Percentiles rank a stretch among this genome's conserved stretches.
phyloP scores from a whole-genome alignment of 2,797 vertebrate genomes.

The Clarias fuscus region DNA sequence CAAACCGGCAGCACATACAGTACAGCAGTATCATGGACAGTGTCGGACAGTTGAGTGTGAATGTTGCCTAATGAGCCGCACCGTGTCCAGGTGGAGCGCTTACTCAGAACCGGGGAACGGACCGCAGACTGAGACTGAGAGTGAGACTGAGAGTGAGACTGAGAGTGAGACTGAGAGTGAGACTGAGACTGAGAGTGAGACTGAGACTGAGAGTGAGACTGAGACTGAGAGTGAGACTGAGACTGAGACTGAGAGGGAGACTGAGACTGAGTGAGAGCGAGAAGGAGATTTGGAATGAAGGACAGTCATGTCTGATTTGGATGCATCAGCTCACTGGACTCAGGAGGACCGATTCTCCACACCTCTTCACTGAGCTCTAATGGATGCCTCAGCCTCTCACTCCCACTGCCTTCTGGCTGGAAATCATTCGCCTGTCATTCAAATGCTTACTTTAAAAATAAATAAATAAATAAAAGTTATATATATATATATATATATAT shows the following conservation, averaged over 20 bases:
- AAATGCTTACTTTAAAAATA: not conserved
- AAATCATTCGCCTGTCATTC: not conserved
- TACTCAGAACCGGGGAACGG: not conserved
- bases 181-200: not conserved
- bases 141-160: not conserved
- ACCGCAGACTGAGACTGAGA: too few species aligned
- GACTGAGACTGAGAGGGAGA: not conserved
- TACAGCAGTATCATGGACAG: too few species aligned
- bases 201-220: not conserved
- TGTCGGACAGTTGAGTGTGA: too few species aligned
- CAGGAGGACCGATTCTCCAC: slow-evolving; percentile 33
- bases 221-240: not conserved
- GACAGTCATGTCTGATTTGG: slow-evolving; percentile 32
- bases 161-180: not conserved
- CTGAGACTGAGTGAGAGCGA: not conserved
- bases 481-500: not conserved
- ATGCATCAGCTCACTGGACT: slow-evolving; percentile 13
- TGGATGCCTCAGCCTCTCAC: slow-evolving; percentile 10
- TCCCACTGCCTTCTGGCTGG: slow-evolving; percentile 16
- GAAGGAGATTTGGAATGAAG: slow-evolving; percentile 19
- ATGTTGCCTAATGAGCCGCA: not conserved
- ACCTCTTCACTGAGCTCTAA: slow-evolving; percentile 25
- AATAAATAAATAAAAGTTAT: too few species aligned
- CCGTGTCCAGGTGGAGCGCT: not conserved
- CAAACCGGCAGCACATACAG: not conserved